These are phyloP conservation scores for Tupaia chinensis DNA, from an alignment of 2,113 vertebrate genomes.

Conservation along the genomic window DNA sequence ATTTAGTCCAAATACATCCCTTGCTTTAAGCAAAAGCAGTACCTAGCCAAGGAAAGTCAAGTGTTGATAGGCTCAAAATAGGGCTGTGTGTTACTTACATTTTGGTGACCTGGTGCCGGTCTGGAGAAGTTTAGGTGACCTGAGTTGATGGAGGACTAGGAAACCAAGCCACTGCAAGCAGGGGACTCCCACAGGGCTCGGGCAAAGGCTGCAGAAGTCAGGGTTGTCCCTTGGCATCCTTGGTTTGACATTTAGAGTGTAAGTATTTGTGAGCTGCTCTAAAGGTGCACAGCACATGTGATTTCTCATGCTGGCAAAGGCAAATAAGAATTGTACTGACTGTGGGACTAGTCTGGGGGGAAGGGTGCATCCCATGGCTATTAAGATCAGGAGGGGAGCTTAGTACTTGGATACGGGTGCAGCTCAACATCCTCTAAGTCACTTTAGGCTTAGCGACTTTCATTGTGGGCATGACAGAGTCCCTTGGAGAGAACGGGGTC, in stretches of 20 bases:
- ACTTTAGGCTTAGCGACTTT: neutral
- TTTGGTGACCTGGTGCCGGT: neutral
- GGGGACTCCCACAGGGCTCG: neutral
- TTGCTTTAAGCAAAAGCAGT: neutral
- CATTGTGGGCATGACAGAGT: neutral
- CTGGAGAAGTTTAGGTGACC: neutral
- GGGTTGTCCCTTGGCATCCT: neutral
- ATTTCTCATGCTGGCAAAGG: neutral
- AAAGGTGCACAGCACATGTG: neutral
- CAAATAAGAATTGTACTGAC: rapidly evolving
- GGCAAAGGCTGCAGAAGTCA: neutral
- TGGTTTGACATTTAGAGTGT: neutral
- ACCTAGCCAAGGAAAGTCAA: neutral
- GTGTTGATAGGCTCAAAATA: neutral
- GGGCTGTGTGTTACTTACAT: neutral
- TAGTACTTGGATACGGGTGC: neutral
- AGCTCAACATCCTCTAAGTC: neutral
- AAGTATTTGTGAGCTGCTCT: neutral
- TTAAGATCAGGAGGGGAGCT: neutral
- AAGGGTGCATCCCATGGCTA: neutral
- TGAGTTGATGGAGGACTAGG: neutral
- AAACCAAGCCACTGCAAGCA: neutral
- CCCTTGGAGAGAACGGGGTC: neutral
- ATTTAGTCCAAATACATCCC: neutral
- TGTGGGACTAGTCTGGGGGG: too few relatives aligned